Evolutionary conservation across 1,140 invertebrate species (phyloP), one percentile per base, ranked within the genome.

Genomic region (Dreissena rostriformis): DNA sequence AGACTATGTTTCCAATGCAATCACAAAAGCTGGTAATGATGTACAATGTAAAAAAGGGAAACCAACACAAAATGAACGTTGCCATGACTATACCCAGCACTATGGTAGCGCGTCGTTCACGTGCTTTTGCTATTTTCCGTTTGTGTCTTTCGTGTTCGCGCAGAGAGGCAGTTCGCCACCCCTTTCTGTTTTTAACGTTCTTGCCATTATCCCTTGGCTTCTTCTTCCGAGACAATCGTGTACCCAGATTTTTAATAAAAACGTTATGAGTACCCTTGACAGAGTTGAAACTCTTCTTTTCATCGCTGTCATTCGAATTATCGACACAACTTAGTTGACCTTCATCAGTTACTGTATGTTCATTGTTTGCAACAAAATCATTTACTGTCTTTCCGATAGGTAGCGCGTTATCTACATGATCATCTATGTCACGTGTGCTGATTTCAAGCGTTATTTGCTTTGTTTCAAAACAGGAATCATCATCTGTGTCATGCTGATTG

Each of bases 31-130:
- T 97, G 73, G 96, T 95, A 28, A 97, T 95, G 39, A 98, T 94
- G 92, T 99, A 99, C 94, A 98, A 96, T 11, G 96, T 97, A 95
- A 99, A 99, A 94, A 99, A 99, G 0, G 99, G 99, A 88, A 99
- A 95, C 99, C 99, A 99, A 91, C 98, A 99, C 55, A 98, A 96
- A 89, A 99, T 99, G 93, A 99, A 99, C 82, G 98, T 98, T 76
- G 98, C 98, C 97, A 99, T 99, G 86, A 99, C 99, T 68, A 99
- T 95, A 53, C 98, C 99, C 68, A 99, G 94, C 83, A 99, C 98
- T 7, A 99, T 94, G 0, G 99, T 99, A 0, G 99, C 99, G 72
- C 99, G 95, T 89, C 99, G 97, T 94, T 99, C 99, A 91, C 99
- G 98, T 86, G 99, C 99, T 82, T 98, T 95, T 0, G 98, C 98